phyloP scores from a whole-genome alignment of 2,797 vertebrate species.

The Hippopotamyrus pictus region DNA sequence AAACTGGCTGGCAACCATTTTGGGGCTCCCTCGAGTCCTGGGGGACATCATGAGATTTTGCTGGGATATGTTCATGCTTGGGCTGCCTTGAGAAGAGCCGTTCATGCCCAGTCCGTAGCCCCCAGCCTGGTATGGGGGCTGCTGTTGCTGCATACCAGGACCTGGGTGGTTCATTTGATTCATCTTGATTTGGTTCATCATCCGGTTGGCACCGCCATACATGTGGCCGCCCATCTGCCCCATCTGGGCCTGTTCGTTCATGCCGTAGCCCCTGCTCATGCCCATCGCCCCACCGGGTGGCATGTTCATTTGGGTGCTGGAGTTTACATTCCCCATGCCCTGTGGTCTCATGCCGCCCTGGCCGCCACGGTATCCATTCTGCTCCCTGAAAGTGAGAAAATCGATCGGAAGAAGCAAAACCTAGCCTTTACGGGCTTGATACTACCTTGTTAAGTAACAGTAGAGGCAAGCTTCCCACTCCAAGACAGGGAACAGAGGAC shows the following conservation, averaged over 20 bases:
- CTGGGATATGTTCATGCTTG: constrained; percentile 72
- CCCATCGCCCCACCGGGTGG: constrained; percentile 65
- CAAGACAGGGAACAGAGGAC: background rate
- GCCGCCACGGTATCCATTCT: constrained; percentile 80
- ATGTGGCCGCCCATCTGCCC: constrained; percentile 69
- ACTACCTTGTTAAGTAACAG: background rate
- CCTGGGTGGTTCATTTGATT: constrained; percentile 42
- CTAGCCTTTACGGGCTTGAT: background rate
- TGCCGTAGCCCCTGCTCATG: constrained; percentile 68
- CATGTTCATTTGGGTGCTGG: constrained; percentile 72
- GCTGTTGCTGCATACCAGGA: constrained; percentile 50
- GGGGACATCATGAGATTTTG: constrained; percentile 89
- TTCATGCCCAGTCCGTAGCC: constrained; percentile 79
- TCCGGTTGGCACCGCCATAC: constrained; percentile 60
- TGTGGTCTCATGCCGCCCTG: constrained; percentile 71
- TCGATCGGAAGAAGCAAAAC: background rate
- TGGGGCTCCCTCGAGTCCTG: constrained; percentile 84
- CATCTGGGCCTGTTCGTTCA: constrained; percentile 69
- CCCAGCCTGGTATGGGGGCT: constrained; percentile 73
- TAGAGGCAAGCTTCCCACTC: background rate
- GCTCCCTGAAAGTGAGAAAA: constrained; percentile 67
- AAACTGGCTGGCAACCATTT: constrained; percentile 84
- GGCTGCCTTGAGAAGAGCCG: constrained; percentile 82
- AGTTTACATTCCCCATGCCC: constrained; percentile 63
- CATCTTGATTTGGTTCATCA: constrained; percentile 53